Evolutionary conservation across 2,888 invertebrate genomes (phyloP).

Genomic region (Antitype chi): DNA sequence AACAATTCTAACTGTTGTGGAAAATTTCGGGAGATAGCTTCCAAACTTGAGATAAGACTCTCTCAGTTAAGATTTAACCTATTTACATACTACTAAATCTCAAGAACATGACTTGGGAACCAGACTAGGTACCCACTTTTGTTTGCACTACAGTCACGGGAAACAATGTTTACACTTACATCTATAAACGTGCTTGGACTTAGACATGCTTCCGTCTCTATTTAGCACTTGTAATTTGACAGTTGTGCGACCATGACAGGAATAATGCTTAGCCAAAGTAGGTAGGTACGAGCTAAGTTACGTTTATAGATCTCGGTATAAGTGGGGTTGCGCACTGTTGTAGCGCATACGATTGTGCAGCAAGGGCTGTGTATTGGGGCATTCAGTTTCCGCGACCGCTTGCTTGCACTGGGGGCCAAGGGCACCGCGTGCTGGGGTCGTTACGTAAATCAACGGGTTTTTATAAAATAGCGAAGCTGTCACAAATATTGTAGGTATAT

Average conservation of each 20-base stretch:
- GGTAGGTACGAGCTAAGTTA: background rate
- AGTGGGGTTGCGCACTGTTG: background rate
- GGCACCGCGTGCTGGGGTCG: background rate
- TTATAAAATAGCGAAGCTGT: background rate
- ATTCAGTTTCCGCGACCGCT: background rate
- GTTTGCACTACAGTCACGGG: background rate
- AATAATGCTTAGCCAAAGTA: background rate
- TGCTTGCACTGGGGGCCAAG: background rate
- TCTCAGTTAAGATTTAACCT: background rate
- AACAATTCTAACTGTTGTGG: background rate
- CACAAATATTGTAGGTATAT: background rate
- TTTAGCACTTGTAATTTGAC: background rate
- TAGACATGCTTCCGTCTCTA: background rate
- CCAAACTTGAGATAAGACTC: background rate
- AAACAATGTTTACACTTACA: background rate
- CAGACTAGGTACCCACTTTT: background rate
- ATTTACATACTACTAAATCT: background rate
- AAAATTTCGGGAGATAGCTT: background rate
- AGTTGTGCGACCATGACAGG: background rate
- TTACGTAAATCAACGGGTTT: background rate
- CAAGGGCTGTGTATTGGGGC: background rate
- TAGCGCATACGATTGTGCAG: background rate
- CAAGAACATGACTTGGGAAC: background rate
- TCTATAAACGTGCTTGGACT: background rate
- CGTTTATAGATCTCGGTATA: background rate